Percentiles rank a stretch among this genome's conserved stretches.
Conservation (phyloP, 2,797 vertebrate genomes). For the Acanthurus tractus region DNA sequence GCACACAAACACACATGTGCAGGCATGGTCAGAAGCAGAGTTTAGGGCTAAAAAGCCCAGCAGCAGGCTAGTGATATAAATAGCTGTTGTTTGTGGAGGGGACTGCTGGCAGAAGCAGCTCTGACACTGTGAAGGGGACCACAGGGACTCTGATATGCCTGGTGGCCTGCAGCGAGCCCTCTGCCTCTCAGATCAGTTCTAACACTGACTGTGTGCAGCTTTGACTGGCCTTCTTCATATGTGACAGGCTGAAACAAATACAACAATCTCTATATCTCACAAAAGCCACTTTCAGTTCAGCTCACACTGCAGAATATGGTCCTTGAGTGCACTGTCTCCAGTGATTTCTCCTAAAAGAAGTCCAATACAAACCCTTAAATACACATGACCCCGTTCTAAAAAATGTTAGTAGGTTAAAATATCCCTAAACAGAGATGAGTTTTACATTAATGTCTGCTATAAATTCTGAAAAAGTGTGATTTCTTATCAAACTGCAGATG, state of each 20-base stretch:
- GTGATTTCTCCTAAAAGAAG: slow-evolving; percentile 13
- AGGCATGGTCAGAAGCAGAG: slow-evolving; percentile 80
- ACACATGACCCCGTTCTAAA: slow-evolving; percentile 15
- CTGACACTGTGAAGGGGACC: slow-evolving; percentile 79
- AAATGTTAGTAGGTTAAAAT: slow-evolving; percentile 5
- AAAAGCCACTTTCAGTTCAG: slow-evolving; percentile 52
- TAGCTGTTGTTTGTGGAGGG: slow-evolving; percentile 82
- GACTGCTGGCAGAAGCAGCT: slow-evolving; percentile 77
- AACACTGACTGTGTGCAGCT: slow-evolving; percentile 64
- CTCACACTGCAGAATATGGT: slow-evolving; percentile 10
- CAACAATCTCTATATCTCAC: slow-evolving; percentile 36
- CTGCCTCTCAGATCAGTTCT: slow-evolving; percentile 72
- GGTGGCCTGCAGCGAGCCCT: slow-evolving; percentile 77
- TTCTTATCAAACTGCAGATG: slow-evolving; percentile 30
- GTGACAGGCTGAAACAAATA: slow-evolving; percentile 66
- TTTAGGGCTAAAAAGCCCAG: slow-evolving; percentile 86
- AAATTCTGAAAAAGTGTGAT: slow-evolving; percentile 1
- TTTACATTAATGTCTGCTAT: not conserved
- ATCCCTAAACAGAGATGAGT: slow-evolving; percentile 4
- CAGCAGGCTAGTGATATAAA: slow-evolving; percentile 89
- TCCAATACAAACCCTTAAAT: slow-evolving; percentile 11
- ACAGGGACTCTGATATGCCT: slow-evolving; percentile 82
- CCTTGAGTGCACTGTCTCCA: slow-evolving; percentile 38
- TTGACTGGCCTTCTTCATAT: slow-evolving; percentile 71
- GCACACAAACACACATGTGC: slow-evolving; percentile 55